Base-by-base conservation (phyloP, 1,140 invertebrate genomes). In the Macrocentrus cingulum region DNA sequence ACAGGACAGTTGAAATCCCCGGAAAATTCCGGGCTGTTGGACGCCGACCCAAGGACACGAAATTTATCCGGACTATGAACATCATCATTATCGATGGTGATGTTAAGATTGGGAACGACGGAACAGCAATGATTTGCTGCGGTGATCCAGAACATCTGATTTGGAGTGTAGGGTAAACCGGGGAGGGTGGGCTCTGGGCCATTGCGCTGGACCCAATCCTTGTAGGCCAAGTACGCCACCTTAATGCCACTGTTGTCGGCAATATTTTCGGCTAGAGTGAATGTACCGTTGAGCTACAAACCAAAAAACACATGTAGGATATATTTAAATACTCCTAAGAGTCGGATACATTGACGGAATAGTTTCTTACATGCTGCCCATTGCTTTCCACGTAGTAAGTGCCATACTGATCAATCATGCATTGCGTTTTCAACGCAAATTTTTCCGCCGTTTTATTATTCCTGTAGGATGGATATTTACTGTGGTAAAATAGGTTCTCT, bases 201-300 rank as follows among this genome's bases (percentile, higher is more conserved):
- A 64, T 92, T 83, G 8, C 83, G 76, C 23, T 84, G 71, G 0
- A 81, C 81, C 88, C 91, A 92, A 5, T 84, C 82, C 32, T 84
- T 80, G 73, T 94, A 94, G 0, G 92, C 91, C 20, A 85, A 82
- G 71, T 94, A 95, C 0, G 94, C 90, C 63, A 92, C 87, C 69
- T 93, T 93, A 18, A 95, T 84, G 1, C 92, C 92, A 11, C 91
- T 91, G 71, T 94, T 94, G 71, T 95, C 92, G 0, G 94, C 93
- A 41, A 95, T 92, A 70, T 95, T 95, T 69, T 96, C 93, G n/a
- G 88, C 91, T 78, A 94, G 91, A 0, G 91, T 93, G 60, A 92
- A 91, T 23, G 91, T 87, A 32, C 91, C 91, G 64, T 95, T 95
- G 20, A 94, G 63, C 90, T 93, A 66, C 13, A 76, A 71, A 50